Base-by-base conservation (phyloP, 2,113 vertebrate species). In the Jacana jacana region DNA sequence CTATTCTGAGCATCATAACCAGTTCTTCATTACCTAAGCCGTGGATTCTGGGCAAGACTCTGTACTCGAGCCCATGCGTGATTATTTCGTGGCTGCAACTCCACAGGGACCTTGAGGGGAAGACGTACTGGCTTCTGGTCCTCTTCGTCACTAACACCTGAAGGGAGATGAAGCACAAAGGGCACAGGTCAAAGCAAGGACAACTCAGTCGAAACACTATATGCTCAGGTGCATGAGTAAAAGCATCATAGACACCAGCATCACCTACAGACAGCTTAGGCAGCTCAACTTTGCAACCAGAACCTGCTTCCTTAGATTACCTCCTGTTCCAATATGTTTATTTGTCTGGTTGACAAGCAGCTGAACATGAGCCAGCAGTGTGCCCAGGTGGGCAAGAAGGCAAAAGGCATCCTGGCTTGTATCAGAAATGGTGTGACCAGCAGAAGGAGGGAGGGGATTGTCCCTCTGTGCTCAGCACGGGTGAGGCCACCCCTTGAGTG, bases 41-140 rank as follows among this genome's bases (percentile, higher is more conserved):
- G 98, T 33, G 99, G 99, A 94, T 99, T 99, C 97, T 99, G 99
- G 51, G 99, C 99, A 25, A 99, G 98, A 89, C 98, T 99, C 98
- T 99, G 99, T 46, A 99, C 99, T 2, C 99, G 98, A 73, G 99
- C 98, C 99, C 99, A 99, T 0, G 99, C 99, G 0, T 99, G 98
- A 91, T 99, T 99, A 94, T 98, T 99, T 44, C 99, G 98, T 1
- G 99, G 99, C 42, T 99, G 99, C 71, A 99, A 96, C 96, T 99
- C 99, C 70, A 99, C 98, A 2, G 99, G 99, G 37, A 99, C 99
- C 95, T 99, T 99, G 75, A 99, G 97, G 30, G 99, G 99, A 63
- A 99, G 98, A 80, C 99, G 98, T 60, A 99, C 99, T 5, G 99
- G 99, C 94, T 99, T 99, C 98, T 99, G 99, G 97, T 99, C 99